These are phyloP conservation scores for Oreochromis mossambicus DNA, from an alignment of 2,797 vertebrate species.

Conservation along the genomic window DNA sequence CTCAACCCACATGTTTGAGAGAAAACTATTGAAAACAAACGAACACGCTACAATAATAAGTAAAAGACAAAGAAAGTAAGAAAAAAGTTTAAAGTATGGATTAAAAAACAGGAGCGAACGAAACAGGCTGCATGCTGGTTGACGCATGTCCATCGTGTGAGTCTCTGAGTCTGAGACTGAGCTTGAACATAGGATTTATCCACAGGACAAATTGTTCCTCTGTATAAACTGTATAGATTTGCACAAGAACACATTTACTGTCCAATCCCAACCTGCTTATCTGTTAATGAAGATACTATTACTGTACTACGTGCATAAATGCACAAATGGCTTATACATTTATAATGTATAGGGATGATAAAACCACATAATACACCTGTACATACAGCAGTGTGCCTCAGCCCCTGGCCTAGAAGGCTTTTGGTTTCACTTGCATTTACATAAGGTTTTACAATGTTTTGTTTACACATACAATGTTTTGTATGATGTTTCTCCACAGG, in stretches of 20 bases:
- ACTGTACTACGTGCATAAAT: not conserved
- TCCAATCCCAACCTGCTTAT: not conserved
- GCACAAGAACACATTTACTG: not conserved
- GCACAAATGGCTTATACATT: not conserved
- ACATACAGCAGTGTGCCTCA: not conserved
- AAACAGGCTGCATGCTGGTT: not conserved
- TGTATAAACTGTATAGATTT: not conserved
- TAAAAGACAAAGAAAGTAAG: not conserved
- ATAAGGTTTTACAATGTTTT: not conserved
- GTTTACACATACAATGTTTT: not conserved
- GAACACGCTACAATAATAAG: not conserved
- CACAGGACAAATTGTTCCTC: not conserved
- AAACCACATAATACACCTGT: not conserved
- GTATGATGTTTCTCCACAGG: slow-evolving; percentile 71
- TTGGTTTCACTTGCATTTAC: not conserved
- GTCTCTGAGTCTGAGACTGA: not conserved
- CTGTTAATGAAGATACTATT: not conserved
- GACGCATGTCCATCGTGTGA: not conserved
- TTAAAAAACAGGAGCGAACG: not conserved
- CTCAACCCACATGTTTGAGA: not conserved
- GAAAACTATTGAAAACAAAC: not conserved
- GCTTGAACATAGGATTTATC: not conserved
- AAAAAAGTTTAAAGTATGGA: not conserved
- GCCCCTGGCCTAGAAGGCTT: not conserved
- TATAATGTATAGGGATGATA: not conserved